Evolutionary conservation across 2,797 vertebrate genomes (phyloP).

Genomic region (Schizothorax lantsangensis): DNA sequence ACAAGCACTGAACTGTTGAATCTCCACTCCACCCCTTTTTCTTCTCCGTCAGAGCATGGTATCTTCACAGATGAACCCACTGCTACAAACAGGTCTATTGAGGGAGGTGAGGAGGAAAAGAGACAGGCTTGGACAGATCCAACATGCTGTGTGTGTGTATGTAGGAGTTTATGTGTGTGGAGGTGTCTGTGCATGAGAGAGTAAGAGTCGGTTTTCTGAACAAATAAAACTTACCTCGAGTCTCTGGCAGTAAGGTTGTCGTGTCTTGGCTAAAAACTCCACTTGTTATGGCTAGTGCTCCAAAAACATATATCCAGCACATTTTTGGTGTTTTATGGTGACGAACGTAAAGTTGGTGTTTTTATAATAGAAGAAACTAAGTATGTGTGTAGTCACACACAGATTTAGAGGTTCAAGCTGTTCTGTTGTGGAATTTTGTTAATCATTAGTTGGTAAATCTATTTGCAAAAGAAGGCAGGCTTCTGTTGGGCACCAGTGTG

Average conservation of each 20-base stretch:
- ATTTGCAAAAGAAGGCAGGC: slow-evolving; percentile 17
- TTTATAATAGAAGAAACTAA: background rate
- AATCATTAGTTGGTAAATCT: slow-evolving; percentile 55
- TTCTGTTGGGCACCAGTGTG: background rate
- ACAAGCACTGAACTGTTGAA: slow-evolving; percentile 50
- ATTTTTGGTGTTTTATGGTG: background rate
- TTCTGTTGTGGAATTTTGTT: slow-evolving; percentile 31
- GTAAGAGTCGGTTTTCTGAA: background rate
- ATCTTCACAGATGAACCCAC: slow-evolving; percentile 61
- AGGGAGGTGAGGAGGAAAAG: slow-evolving; percentile 25
- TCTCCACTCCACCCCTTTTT: slow-evolving; percentile 57
- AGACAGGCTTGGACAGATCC: slow-evolving; percentile 35
- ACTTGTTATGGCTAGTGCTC: slow-evolving; percentile 12
- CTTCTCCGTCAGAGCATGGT: slow-evolving; percentile 42
- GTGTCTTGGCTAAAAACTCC: slow-evolving; percentile 34
- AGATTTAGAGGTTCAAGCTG: background rate
- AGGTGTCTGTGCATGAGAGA: slow-evolving; percentile 18
- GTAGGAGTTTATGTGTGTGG: slow-evolving; percentile 8
- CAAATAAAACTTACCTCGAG: slow-evolving; percentile 54
- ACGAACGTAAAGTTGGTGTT: background rate
- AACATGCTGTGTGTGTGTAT: slow-evolving; percentile 5
- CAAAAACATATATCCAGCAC: slow-evolving; percentile 29
- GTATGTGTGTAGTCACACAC: slow-evolving; percentile 5
- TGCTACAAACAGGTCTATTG: slow-evolving; percentile 57
- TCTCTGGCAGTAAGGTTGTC: background rate